These are phyloP conservation scores for Notamacropus eugenii DNA, from an alignment of 2,797 vertebrate genomes.

Conservation along the genomic window DNA sequence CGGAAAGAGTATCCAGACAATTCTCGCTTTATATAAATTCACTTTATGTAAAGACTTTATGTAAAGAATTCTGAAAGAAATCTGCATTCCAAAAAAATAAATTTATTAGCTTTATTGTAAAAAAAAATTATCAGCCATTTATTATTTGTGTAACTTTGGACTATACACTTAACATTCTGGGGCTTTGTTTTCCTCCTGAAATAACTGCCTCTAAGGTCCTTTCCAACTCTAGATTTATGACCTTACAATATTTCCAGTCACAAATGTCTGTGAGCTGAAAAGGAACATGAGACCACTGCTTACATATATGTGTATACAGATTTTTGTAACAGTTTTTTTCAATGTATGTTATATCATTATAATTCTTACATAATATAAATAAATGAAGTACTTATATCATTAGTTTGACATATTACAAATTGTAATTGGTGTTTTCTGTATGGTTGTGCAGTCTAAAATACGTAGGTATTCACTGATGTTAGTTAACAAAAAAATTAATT, in stretches of 20 bases:
- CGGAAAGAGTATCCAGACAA: too few relatives aligned
- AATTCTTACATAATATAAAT: background rate
- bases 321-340: background rate
- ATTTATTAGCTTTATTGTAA: too few relatives aligned
- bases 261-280: background rate
- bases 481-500: background rate
- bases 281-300: background rate
- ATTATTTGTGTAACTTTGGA: background rate
- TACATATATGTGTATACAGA: background rate
- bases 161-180: background rate
- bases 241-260: background rate
- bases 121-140: background rate
- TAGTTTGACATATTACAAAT: background rate
- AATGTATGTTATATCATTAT: background rate
- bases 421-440: background rate
- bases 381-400: background rate
- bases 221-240: background rate
- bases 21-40: too few relatives aligned
- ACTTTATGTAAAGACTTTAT: too few relatives aligned
- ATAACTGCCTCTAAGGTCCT: background rate
- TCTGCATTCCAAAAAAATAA: too few relatives aligned
- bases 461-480: background rate
- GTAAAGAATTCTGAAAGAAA: too few relatives aligned
- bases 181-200: background rate
- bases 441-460: background rate